phyloP scores from a whole-genome alignment of 23 tunicate genomes.

The Trididemnum clinides region DNA sequence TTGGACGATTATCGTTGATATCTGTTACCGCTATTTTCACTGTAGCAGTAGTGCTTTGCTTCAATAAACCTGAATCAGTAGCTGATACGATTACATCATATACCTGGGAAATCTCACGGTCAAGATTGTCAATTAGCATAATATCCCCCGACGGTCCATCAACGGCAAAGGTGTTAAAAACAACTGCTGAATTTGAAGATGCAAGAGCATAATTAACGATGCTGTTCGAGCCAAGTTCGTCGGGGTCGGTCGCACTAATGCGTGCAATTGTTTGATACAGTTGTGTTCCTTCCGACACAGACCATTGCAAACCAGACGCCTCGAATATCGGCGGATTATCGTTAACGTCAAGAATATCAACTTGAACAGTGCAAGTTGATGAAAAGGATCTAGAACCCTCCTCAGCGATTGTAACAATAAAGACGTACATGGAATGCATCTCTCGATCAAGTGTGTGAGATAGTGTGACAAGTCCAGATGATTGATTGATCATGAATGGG shows the following conservation, averaged over 20 bases:
- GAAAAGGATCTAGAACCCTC: background rate
- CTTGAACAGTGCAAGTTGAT: conserved; percentile 8
- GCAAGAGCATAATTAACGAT: conserved; percentile 11
- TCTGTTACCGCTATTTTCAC: conserved; percentile 30
- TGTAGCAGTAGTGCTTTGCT: conserved; percentile 13
- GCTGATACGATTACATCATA: conserved; percentile 32
- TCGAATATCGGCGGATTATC: conserved; percentile 42
- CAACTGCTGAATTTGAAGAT: background rate
- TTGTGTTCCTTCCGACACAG: conserved; percentile 14
- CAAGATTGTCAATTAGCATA: conserved; percentile 9
- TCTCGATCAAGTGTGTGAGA: conserved; percentile 41
- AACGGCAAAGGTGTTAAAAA: conserved; percentile 13
- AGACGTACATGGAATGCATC: conserved; percentile 4
- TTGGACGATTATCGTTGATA: conserved; percentile 53
- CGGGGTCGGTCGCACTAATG: conserved; percentile 52
- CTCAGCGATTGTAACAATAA: background rate
- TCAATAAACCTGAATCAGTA: background rate
- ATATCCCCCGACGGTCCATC: conserved; percentile 51
- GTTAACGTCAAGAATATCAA: conserved; percentile 38
- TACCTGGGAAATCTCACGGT: conserved; percentile 12
- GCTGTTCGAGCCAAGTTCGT: conserved; percentile 18
- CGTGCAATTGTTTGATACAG: conserved; percentile 21
- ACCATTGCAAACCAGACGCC: background rate
- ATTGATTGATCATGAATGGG: conserved; percentile 34
- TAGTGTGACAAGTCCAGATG: conserved; percentile 34